Base-by-base conservation (phyloP, 2,113 vertebrate genomes). In the Gymnobelideus leadbeateri region DNA sequence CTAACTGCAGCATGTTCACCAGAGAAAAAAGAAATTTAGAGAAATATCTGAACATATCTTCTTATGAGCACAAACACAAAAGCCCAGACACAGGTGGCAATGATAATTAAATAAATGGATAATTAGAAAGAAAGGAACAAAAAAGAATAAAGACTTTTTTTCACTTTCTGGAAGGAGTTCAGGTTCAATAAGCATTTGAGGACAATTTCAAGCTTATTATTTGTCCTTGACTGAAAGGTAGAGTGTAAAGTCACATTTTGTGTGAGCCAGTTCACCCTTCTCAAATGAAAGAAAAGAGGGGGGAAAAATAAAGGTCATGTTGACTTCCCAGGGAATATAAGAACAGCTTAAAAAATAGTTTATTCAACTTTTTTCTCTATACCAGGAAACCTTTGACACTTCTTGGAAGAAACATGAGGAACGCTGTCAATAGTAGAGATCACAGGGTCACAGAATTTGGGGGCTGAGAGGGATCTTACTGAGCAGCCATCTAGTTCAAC, bases 261-360 rank as follows among this genome's bases (percentile, higher is more conserved):
- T 96, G 84, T 94, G 94, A 95, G 95, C 53, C 89, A 94, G 95
- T 96, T 96, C 91, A 91, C 68, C 96, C 94, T 26, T 97, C 94
- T 95, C 96, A 96, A 95, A 95, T 95, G 93, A 97, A 97, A 97
- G 52, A 96, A 97, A 97, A 97, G 50, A 94, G 57, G 95, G 93
- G 25, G 94, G 95, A 89, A 50, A 93, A 94, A 92, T 95, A 96
- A 97, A 97, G 97, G 97, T 97, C 97, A 98, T 94, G 93, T 91
- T 3, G 43, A 97, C 96, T 96, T 97, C 96, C 95, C 91, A 96
- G 92, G 96, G 93, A 97, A 97, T 52, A 97, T 93, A 91, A 96
- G 57, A 98, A 96, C 47, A 96, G 90, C 89, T 53, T 25, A 50
- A 92, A 95, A 95, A 96, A 95, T n/a, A 95, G 94, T 97, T 98